These are phyloP conservation scores for Pterois miles DNA, from an alignment of 2,797 vertebrate genomes.

Conservation along the genomic window DNA sequence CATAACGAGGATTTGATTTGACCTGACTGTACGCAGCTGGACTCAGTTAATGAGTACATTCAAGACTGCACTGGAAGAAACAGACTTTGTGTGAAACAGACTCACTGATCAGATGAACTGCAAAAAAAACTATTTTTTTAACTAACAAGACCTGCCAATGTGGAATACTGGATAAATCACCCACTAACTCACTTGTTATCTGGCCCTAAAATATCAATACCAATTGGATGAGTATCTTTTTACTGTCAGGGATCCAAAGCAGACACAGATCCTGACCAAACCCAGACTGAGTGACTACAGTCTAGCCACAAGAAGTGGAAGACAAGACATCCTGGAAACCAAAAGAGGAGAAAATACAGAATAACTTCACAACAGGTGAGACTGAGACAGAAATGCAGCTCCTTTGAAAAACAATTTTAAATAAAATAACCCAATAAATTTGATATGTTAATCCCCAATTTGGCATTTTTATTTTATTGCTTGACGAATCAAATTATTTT, in stretches of 20 bases:
- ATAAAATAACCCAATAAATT: neutral
- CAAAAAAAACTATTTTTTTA: neutral
- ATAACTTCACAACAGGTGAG: neutral
- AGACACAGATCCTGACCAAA: constrained; percentile 1
- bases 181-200: constrained; percentile 14
- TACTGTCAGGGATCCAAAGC: constrained; percentile 10
- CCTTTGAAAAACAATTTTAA: neutral
- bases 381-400: neutral
- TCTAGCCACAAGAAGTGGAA: neutral
- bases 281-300: constrained; percentile 7
- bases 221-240: constrained; percentile 15
- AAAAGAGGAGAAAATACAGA: neutral
- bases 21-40: constrained; percentile 52
- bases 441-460: neutral
- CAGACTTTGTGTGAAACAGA: neutral
- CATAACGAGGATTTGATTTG: constrained; percentile 46
- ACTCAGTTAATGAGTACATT: constrained; percentile 48
- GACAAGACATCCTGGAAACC: neutral
- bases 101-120: neutral
- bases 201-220: constrained; percentile 5
- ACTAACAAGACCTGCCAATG: neutral
- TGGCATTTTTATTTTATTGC: neutral
- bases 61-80: neutral
- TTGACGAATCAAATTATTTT: neutral
- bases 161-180: constrained; percentile 5